Base-by-base conservation (phyloP, 1,140 invertebrate genomes). In the Diabrotica virgifera region DNA sequence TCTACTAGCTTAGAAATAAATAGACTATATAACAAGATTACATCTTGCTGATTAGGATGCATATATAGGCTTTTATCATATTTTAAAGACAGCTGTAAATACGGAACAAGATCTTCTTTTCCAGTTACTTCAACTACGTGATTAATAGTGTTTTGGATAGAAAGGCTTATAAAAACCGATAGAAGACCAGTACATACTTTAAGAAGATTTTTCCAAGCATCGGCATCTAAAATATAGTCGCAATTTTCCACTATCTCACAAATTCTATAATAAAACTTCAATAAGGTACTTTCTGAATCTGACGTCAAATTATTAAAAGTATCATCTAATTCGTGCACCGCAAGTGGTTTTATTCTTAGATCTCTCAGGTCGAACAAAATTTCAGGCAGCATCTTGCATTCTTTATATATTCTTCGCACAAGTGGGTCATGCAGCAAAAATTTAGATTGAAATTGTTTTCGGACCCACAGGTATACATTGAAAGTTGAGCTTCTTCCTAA, bases 371-470 rank as follows among this genome's bases (percentile, higher is more conserved):
- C 74, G n/a, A 84, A 83, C 7, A 88, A 79, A 50, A 76, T 73
- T 2, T 74, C 59, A 0, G 86, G 86, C 70, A 90, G 80, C 1
- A 80, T 78, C 10, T 82, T 79, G 1, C 86, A 84, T 24, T 83
- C 83, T 57, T 80, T 79, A 1, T 89, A 72, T 5, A 90, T 81
- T 37, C 82, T 80, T 56, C 84, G 81, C 64, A 90, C 82, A 54
- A 89, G 82, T 12, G 83, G 83, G 72, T 89, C 85, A n/a, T 87
- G 74, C 9, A 88, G 78, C 11, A 87, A 80, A 56, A 84, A 81
- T 63, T 78, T 83, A 50, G 80, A 80, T 65, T 80, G 74, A 0
- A 90, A 70, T 64, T 80, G 80, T 9, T 82, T 82, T 35, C 83
- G 81, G 76, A 82, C 85, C 64, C 77, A 80, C 8, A 87, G 56